Evolutionary conservation across 2,797 vertebrate genomes (phyloP).

Genomic region (Sciurus vulgaris): DNA sequence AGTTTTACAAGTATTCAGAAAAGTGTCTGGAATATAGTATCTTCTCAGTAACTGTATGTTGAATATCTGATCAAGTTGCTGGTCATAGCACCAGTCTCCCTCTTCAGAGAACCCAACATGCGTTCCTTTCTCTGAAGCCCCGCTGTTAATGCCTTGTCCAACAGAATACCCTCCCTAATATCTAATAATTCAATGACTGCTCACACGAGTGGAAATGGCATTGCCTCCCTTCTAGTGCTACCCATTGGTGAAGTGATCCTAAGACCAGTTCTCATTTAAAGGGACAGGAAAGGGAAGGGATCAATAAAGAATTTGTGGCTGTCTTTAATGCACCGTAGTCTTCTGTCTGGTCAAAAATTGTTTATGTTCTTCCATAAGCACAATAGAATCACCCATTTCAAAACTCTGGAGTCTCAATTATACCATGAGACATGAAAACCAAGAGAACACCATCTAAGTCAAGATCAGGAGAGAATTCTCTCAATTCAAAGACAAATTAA

Average conservation of each 20-base stretch:
- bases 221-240: rapidly evolving
- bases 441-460: background rate
- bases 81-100: rapidly evolving
- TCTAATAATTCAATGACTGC: background rate
- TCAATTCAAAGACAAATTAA: background rate
- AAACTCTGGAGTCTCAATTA: background rate
- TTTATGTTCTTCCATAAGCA: background rate
- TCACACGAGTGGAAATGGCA: background rate
- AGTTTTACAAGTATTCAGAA: background rate
- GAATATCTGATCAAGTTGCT: background rate
- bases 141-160: background rate
- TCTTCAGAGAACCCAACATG: background rate
- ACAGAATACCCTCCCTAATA: background rate
- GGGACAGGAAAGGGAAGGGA: background rate
- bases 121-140: background rate
- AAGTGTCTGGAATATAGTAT: background rate
- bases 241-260: background rate
- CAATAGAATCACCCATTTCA: background rate
- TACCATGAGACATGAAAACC: background rate
- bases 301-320: background rate
- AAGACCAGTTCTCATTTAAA: background rate
- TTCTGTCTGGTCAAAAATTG: background rate
- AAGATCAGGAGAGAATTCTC: background rate
- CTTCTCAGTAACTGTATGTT: background rate
- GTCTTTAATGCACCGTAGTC: background rate